These are phyloP conservation scores for Ditylenchus dipsaci DNA, from an alignment of 1,140 invertebrate genomes.

Conservation along the genomic window DNA sequence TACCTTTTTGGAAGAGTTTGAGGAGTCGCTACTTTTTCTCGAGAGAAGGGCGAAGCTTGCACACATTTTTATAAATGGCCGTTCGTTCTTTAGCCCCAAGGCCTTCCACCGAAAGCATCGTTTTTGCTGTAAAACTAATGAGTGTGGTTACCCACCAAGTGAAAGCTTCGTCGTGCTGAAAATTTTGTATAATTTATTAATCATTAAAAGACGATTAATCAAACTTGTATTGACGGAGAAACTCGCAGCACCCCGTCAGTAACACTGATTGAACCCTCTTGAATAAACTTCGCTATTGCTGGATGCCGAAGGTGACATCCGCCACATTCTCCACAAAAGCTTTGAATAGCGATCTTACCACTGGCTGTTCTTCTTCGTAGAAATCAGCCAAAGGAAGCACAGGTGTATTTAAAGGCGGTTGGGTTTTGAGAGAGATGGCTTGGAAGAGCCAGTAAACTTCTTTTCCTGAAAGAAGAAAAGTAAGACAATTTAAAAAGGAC, in stretches of 20 bases:
- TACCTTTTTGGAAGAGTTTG: background rate
- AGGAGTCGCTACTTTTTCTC: background rate
- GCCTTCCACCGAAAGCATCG: slow-evolving; percentile 7
- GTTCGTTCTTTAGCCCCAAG: background rate
- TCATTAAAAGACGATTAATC: background rate
- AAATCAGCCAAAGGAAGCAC: background rate
- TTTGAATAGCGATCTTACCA: slow-evolving; percentile 6
- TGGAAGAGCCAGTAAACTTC: background rate
- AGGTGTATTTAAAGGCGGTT: background rate
- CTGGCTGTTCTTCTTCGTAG: background rate
- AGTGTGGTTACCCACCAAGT: slow-evolving; percentile 9
- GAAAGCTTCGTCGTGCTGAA: slow-evolving; percentile 6
- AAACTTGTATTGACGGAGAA: background rate
- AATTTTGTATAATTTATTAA: background rate
- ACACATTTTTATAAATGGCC: slow-evolving; percentile 5
- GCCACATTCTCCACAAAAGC: background rate
- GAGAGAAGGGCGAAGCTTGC: slow-evolving; percentile 5
- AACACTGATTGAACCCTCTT: background rate
- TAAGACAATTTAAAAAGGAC: background rate
- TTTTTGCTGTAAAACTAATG: slow-evolving; percentile 5
- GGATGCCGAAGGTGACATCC: slow-evolving; percentile 4
- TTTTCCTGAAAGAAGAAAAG: background rate
- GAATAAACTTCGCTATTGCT: slow-evolving; percentile 1
- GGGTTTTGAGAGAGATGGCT: background rate
- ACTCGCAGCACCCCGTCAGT: slow-evolving; percentile 10